phyloP scores from a whole-genome alignment of 2,113 vertebrate species.

The Rhea americana region DNA sequence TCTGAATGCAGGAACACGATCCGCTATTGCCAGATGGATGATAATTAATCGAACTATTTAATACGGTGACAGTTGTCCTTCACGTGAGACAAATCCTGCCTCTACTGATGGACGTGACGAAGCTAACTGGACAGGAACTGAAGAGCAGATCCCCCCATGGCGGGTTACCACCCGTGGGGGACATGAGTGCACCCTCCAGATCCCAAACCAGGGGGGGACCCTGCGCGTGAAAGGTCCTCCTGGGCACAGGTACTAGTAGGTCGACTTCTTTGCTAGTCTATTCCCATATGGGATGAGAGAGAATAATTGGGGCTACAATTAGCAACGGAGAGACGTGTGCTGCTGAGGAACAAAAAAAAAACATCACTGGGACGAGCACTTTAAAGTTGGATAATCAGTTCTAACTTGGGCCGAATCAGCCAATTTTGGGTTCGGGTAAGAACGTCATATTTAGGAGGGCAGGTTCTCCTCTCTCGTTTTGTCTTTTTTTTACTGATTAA shows the following conservation, averaged over 20 bases:
- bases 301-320: slow-evolving; percentile 62
- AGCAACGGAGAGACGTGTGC: slow-evolving; percentile 33
- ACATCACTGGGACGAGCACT: not conserved
- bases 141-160: not conserved
- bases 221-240: not conserved
- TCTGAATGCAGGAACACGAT: not conserved
- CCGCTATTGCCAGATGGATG: not conserved
- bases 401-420: not conserved
- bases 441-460: not conserved
- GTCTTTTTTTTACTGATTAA: not conserved
- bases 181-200: slow-evolving; percentile 15
- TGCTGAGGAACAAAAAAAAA: slow-evolving; percentile 6
- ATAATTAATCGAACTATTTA: slow-evolving; percentile 36
- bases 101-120: not conserved
- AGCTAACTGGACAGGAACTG: not conserved
- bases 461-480: not conserved
- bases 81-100: not conserved
- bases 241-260: slow-evolving; percentile 25
- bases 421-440: not conserved
- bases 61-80: slow-evolving; percentile 42
- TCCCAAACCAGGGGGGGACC: not conserved
- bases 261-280: slow-evolving; percentile 34
- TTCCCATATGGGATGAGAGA: slow-evolving; percentile 13
- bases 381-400: not conserved
- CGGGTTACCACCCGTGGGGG: not conserved